Base-by-base conservation (phyloP, 2,888 invertebrate genomes). In the Drosophila monieri region DNA sequence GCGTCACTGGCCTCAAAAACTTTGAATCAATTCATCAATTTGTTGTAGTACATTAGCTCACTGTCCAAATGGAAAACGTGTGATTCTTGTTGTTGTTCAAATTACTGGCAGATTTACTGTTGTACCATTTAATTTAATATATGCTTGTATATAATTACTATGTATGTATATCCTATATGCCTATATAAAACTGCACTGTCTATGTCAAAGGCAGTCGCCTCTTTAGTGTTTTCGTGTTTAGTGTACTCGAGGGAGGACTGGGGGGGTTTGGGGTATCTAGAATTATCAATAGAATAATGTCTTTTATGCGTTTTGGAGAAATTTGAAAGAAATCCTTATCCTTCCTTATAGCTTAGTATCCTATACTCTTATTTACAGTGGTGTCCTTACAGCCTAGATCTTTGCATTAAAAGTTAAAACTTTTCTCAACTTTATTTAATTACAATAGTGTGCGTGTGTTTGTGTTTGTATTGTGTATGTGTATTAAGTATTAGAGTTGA, bases 41-140 rank as follows among this genome's bases (percentile, higher is more conserved):
- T 86, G 67, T 72, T 75, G 84, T 80, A 71, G 87, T 80, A 86
- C 85, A 80, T 83, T 83, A 71, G 84, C 80, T 80, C 81, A 87
- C 88, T 81, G 85, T 87, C 81, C 81, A 81, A 81, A 80, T 81
- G 81, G 81, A 81, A 81, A 81, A 81, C 81, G 81, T 87, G 81
- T 81, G 81, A 81, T 87, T 81, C 88, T 81, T 81, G 81, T 81
- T 80, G 80, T 78, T 78, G 58, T 74, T 79, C 73, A 81, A 73
- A 79, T 77, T 73, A 61, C 70, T 84, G 81, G 88, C 88, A 81
- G 85, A 81, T 76, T 80, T 73, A 77, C 68, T 73, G 64, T 85
- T 76, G 76, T 67, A 76, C 67, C 64, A 68, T 72, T 72, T 68
- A 70, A 69, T 55, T 56, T 46, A 62, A 72, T 72, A 55, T 71